A percentile compares a stretch with the other conserved stretches of the same genome.
Evolutionary conservation across 2,888 invertebrate species (phyloP).

Genomic region (Parapristionchus giblindavisi): DNA sequence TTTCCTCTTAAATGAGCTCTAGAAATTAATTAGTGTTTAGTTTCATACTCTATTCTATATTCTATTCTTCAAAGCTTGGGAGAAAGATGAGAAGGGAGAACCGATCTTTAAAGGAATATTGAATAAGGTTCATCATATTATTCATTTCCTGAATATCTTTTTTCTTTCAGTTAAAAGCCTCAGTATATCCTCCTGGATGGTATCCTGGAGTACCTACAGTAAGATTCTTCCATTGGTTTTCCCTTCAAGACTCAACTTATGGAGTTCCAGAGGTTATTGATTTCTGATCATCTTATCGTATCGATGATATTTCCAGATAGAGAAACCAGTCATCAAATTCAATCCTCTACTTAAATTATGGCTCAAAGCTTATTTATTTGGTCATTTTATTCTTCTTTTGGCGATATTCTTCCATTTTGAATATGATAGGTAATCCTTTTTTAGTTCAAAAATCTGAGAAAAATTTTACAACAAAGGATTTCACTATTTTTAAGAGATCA

Average conservation of each 20-base stretch:
- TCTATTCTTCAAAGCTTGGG: conserved; percentile 77
- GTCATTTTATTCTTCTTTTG: conserved; percentile 60
- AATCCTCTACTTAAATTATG: conserved; percentile 57
- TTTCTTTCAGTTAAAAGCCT: conserved; percentile 74
- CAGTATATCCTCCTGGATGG: conserved; percentile 89
- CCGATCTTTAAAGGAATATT: conserved; percentile 54
- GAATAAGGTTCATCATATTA: conserved; percentile 49
- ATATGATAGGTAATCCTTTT: conserved; percentile 52
- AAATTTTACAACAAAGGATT: no score
- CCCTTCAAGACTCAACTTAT: conserved; percentile 59
- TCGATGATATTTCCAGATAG: conserved; percentile 42
- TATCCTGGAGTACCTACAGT: conserved; percentile 76
- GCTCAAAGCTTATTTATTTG: conserved; percentile 59
- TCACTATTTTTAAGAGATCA: no score
- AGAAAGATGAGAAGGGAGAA: conserved; percentile 68
- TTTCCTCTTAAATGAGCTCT: neutral
- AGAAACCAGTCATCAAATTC: conserved; percentile 61
- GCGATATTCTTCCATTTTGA: conserved; percentile 68
- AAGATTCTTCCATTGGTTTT: conserved; percentile 67
- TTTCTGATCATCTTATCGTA: neutral
- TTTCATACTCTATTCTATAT: conserved; percentile 79
- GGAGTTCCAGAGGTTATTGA: conserved; percentile 62
- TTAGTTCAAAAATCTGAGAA: neutral
- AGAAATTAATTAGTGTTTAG: conserved; percentile 73
- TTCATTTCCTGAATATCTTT: neutral